phyloP scores from a whole-genome alignment of 2,888 invertebrate genomes.

The Pimpla rufipes region DNA sequence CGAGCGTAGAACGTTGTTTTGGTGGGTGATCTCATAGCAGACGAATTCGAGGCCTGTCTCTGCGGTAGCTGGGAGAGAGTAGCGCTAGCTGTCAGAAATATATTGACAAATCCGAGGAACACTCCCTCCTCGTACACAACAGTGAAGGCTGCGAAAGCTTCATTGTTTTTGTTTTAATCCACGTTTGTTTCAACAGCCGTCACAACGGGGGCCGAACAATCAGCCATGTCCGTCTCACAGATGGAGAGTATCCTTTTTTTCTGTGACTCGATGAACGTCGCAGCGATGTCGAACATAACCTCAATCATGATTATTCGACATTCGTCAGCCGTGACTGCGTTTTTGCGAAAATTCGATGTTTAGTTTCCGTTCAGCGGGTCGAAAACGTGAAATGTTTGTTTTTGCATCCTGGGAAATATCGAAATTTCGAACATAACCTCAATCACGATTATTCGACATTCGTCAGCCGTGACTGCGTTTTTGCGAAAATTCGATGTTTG shows the following conservation, averaged over 20 bases:
- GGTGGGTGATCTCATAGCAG: constrained; percentile 49
- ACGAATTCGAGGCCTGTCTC: constrained; percentile 27
- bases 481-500: no score
- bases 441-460: neutral
- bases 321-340: no score
- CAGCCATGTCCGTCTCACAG: constrained; percentile 92
- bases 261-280: neutral
- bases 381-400: neutral
- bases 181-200: constrained; percentile 77
- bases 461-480: no score
- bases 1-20: neutral
- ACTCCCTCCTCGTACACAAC: constrained; percentile 35
- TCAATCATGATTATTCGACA: neutral
- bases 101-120: constrained; percentile 42
- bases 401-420: neutral
- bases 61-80: neutral
- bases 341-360: no score
- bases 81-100: constrained; percentile 56
- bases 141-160: constrained; percentile 30
- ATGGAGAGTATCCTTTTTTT: constrained; percentile 96
- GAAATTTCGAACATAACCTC: constrained; percentile 18
- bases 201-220: constrained; percentile 93
- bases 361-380: neutral
- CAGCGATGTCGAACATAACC: constrained; percentile 43
- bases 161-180: constrained; percentile 37